Evolutionary conservation across 2,797 vertebrate genomes (phyloP), one percentile per base, ranked within the genome.

Genomic region (Megaceryle alcyon): DNA sequence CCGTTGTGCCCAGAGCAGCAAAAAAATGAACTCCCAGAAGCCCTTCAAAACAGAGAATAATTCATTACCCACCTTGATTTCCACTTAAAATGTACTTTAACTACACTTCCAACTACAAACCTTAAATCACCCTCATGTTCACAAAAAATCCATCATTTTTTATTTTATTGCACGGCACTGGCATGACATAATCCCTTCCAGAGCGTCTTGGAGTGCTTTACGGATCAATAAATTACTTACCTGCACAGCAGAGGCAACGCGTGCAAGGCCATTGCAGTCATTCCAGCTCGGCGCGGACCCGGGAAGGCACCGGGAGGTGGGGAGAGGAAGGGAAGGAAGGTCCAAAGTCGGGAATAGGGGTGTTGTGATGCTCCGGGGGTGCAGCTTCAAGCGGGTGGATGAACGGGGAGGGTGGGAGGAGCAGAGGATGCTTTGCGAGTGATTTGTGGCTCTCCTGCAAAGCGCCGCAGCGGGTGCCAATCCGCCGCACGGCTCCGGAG

Each of bases 81-180:
- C 97, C 98, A 98, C 98, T 98, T 98, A 98, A 98, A 98, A 98
- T 97, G 97, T 98, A 98, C 98, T 98, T 98, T 98, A 98, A 97
- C 96, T 97, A 98, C 98, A 97, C 96, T 98, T 98, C 97, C 97
- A 98, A 91, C 97, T 97, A 97, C 97, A 97, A 98, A 98, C 96
- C 82, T 91, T 98, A 98, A 98, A 98, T 98, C 98, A 98, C 87
- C 96, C 96, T 93, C 96, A 51, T 97, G 97, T 97, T 98, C 97
- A 95, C 97, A 97, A 98, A 97, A 97, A 97, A 98, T 98, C 98
- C 97, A 98, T 98, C 98, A 98, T 97, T 98, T 98, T 98, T 97
- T 97, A 98, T 98, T 98, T 98, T 97, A 98, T 97, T 97, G 97
- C 97, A 37, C 90, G 91, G 97, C 79, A 48, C 97, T 97, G 97